phyloP scores from a whole-genome alignment of 2,888 invertebrate genomes.

The Perizoma affinitatum region DNA sequence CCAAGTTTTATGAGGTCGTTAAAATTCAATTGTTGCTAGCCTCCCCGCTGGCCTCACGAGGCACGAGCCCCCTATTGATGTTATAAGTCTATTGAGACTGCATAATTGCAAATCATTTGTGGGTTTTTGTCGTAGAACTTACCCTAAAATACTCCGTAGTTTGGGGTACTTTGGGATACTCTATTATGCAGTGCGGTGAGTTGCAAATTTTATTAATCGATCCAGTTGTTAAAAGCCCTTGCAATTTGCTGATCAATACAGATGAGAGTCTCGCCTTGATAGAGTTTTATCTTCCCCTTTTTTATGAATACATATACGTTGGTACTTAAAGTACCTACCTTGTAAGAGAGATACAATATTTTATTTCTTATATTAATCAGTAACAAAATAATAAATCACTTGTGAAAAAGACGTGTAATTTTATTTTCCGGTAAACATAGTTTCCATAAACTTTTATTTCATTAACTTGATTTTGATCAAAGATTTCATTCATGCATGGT shows the following conservation, averaged over 20 bases:
- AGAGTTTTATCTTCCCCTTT: slow-evolving; percentile 10
- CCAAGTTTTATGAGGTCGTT: slow-evolving; percentile 73
- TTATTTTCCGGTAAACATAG: no score
- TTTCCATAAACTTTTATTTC: no score
- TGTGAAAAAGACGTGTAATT: no score
- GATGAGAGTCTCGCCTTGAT: slow-evolving; percentile 14
- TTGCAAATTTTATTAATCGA: slow-evolving; percentile 18
- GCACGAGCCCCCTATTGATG: slow-evolving; percentile 64
- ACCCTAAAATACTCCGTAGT: slow-evolving; percentile 16
- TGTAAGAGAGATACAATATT: no score
- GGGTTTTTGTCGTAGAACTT: slow-evolving; percentile 61
- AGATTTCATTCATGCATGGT: neutral
- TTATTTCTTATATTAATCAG: no score
- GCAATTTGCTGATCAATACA: slow-evolving; percentile 18
- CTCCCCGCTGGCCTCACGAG: slow-evolving; percentile 59
- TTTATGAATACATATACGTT: no score
- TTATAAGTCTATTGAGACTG: slow-evolving; percentile 81
- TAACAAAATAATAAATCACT: no score
- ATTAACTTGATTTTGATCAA: no score
- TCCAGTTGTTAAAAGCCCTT: slow-evolving; percentile 14
- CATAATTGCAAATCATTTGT: slow-evolving; percentile 83
- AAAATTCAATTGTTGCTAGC: slow-evolving; percentile 81
- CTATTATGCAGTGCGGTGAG: slow-evolving; percentile 15
- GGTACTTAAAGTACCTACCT: no score
- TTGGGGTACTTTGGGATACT: slow-evolving; percentile 15